phyloP scores from a whole-genome alignment of 1,140 invertebrate species.

The Drosophila biarmipes region DNA sequence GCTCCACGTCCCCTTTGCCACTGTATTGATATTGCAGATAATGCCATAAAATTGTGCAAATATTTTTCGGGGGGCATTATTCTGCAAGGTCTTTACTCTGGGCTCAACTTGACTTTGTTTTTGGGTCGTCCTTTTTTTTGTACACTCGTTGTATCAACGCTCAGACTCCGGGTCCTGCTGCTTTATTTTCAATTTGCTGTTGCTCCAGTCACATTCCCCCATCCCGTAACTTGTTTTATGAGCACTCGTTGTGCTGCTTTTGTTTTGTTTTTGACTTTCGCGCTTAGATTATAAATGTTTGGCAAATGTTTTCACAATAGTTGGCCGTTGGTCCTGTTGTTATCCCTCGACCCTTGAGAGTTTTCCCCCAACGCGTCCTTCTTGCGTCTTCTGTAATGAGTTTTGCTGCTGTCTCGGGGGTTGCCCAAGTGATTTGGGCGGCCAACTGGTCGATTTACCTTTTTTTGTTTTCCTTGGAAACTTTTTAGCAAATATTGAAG shows the following conservation, averaged over 20 bases:
- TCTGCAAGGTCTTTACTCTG: slow-evolving; percentile 51
- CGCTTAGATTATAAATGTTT: slow-evolving; percentile 74
- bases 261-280: slow-evolving; percentile 72
- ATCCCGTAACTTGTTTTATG: slow-evolving; percentile 38
- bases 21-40: slow-evolving; percentile 69
- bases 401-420: slow-evolving; percentile 39
- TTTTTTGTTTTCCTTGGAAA: not conserved
- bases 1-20: slow-evolving; percentile 9
- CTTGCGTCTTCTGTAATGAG: slow-evolving; percentile 43
- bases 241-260: slow-evolving; percentile 54
- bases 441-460: slow-evolving; percentile 20
- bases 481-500: slow-evolving; percentile 26
- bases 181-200: slow-evolving; percentile 59
- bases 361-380: not conserved
- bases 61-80: slow-evolving; percentile 64
- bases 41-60: slow-evolving; percentile 72
- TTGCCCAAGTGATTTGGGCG: slow-evolving; percentile 40
- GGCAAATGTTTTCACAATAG: slow-evolving; percentile 70
- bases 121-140: slow-evolving; percentile 37
- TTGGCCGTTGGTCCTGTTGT: slow-evolving; percentile 37
- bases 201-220: slow-evolving; percentile 20
- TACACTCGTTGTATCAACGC: slow-evolving; percentile 17
- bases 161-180: slow-evolving; percentile 12
- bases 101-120: slow-evolving; percentile 34
- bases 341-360: not conserved